phyloP scores from a whole-genome alignment of 2,888 invertebrate genomes.

The Barypeithes pellucidus region DNA sequence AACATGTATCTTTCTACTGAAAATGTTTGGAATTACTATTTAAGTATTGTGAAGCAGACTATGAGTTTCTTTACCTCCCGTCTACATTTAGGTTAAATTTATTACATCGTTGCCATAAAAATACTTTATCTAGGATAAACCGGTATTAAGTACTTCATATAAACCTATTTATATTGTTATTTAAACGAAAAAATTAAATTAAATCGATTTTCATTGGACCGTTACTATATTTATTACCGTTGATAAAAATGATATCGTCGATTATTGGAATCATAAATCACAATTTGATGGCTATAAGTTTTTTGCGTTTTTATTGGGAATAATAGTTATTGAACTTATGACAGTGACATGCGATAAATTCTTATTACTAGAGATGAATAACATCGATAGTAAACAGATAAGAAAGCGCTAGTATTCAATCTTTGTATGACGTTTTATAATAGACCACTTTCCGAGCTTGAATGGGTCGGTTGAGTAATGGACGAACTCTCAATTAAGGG shows the following conservation, averaged over 20 bases:
- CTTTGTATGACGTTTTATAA: too few species aligned
- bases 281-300: constrained; percentile 21
- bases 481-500: too few species aligned
- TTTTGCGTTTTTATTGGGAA: constrained; percentile 17
- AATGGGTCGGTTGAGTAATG: too few species aligned
- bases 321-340: constrained; percentile 5
- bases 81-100: background rate
- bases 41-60: too few species aligned
- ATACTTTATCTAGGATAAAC: background rate
- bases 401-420: too few species aligned
- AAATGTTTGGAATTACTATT: too few species aligned
- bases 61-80: too few species aligned
- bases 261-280: constrained; percentile 24
- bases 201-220: constrained; percentile 13
- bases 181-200: constrained; percentile 13
- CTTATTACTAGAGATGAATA: too few species aligned
- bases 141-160: background rate
- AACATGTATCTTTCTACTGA: too few species aligned
- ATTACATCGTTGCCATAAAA: background rate
- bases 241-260: constrained; percentile 23
- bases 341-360: constrained; percentile 6
- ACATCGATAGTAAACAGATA: too few species aligned
- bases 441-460: too few species aligned
- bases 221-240: constrained; percentile 21
- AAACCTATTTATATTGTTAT: background rate